Conservation (phyloP, 2,113 vertebrate genomes). For the Aphyosemion australe region DNA sequence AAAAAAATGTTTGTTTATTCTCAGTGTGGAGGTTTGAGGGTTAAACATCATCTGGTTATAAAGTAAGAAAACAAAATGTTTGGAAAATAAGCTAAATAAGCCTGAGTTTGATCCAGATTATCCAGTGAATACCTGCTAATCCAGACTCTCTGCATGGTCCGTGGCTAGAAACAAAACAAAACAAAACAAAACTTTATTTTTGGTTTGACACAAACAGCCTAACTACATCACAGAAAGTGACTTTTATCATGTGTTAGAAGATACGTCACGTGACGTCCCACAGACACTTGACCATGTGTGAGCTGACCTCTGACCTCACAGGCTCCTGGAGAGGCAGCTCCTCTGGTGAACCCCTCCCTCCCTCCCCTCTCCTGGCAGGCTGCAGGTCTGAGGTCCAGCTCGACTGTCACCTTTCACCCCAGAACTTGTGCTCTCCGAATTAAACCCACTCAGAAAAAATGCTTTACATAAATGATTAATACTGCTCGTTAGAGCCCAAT, state of each 20-base stretch:
- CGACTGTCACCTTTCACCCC: constrained; percentile 17
- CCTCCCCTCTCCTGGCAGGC: constrained; percentile 9
- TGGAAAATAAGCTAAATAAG: not conserved
- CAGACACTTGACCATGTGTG: constrained; percentile 60
- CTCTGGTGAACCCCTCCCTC: constrained; percentile 10
- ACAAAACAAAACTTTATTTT: no score
- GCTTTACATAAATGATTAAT: no score
- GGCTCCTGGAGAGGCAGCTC: constrained; percentile 17
- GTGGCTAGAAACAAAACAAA: not conserved
- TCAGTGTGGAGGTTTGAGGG: no score
- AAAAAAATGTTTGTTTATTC: no score
- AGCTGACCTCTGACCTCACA: constrained; percentile 53
- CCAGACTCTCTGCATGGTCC: constrained; percentile 53
- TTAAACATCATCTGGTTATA: no score
- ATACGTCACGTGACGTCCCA: not conserved
- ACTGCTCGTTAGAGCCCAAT: no score
- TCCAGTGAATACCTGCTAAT: not conserved
- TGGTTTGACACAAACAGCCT: no score
- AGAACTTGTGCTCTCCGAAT: not conserved
- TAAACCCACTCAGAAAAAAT: no score
- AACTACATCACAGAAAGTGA: no score
- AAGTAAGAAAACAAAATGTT: not conserved
- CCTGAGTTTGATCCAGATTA: not conserved
- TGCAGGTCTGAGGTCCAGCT: constrained; percentile 7
- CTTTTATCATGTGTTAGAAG: no score